Evolutionary conservation across 2,113 vertebrate genomes (phyloP).

Genomic region (Blennius ocellaris): DNA sequence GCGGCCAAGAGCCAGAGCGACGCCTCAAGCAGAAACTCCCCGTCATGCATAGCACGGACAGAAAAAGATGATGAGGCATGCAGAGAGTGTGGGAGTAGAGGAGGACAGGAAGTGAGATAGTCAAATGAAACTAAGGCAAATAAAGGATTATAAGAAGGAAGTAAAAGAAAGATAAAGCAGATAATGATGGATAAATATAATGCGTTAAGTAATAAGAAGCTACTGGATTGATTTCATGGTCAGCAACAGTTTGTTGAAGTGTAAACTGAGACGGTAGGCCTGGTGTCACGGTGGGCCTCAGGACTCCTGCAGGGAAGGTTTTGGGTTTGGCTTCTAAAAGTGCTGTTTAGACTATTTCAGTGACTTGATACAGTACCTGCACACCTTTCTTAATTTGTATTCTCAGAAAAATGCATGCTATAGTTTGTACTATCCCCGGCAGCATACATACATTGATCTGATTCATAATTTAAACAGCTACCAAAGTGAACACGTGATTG

Average conservation of each 20-base stretch:
- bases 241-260: constrained; percentile 27
- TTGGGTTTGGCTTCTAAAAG: constrained; percentile 26
- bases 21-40: constrained; percentile 58
- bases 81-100: constrained; percentile 24
- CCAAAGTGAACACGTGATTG: no score
- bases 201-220: background rate
- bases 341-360: no score
- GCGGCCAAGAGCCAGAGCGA: constrained; percentile 55
- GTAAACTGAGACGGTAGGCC: constrained; percentile 40
- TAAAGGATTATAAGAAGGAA: constrained; percentile 12
- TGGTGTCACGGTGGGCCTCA: constrained; percentile 15
- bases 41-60: constrained; percentile 38
- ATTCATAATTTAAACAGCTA: no score
- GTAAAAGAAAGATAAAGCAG: background rate
- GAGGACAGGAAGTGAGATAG: constrained; percentile 35
- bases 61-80: constrained; percentile 65
- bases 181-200: background rate
- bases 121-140: constrained; percentile 26
- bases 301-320: constrained; percentile 3
- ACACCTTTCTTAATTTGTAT: no score
- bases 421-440: no score
- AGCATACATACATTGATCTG: no score
- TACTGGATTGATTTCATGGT: constrained; percentile 3
- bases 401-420: no score
- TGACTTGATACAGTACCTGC: no score